These are phyloP conservation scores for Synergus itoensis DNA, from an alignment of 2,888 invertebrate genomes.

Conservation along the genomic window DNA sequence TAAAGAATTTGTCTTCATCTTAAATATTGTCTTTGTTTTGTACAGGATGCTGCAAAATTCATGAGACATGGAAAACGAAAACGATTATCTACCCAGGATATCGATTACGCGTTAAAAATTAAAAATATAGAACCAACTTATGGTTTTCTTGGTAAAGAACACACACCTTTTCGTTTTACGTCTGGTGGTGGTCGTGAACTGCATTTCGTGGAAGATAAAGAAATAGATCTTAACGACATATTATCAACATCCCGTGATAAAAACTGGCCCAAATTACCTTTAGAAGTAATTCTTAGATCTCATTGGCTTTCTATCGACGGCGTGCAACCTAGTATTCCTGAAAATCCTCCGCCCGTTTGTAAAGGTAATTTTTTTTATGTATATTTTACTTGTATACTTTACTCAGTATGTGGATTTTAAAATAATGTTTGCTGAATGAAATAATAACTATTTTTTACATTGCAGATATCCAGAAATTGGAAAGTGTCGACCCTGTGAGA, in stretches of 20 bases:
- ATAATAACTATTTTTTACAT: slow-evolving; percentile 17
- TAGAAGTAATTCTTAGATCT: slow-evolving; percentile 91
- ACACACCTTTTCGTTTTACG: slow-evolving; percentile 96
- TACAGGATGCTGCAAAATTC: slow-evolving; percentile 93
- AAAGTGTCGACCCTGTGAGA: slow-evolving; percentile 94
- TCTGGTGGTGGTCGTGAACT: slow-evolving; percentile 97
- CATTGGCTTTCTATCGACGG: slow-evolving; percentile 99
- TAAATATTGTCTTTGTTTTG: slow-evolving; percentile 41
- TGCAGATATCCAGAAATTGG: slow-evolving; percentile 82
- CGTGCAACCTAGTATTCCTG: slow-evolving; percentile 97
- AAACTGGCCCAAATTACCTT: slow-evolving; percentile 88
- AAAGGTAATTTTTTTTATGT: too few relatives aligned
- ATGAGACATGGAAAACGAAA: slow-evolving; percentile 95
- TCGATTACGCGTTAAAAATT: slow-evolving; percentile 93
- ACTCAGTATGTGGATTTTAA: background rate
- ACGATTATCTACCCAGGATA: slow-evolving; percentile 89
- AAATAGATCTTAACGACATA: slow-evolving; percentile 93
- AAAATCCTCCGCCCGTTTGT: slow-evolving; percentile 95
- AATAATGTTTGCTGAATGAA: background rate
- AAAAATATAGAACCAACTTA: slow-evolving; percentile 97
- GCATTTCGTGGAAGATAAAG: slow-evolving; percentile 97
- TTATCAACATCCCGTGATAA: slow-evolving; percentile 85
- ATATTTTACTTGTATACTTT: too few relatives aligned
- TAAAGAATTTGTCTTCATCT: background rate
- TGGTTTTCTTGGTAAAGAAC: slow-evolving; percentile 92